Percentiles rank a stretch among this genome's conserved stretches.
Conservation (phyloP, 2,797 vertebrate species). For the Myotis findleyi region DNA sequence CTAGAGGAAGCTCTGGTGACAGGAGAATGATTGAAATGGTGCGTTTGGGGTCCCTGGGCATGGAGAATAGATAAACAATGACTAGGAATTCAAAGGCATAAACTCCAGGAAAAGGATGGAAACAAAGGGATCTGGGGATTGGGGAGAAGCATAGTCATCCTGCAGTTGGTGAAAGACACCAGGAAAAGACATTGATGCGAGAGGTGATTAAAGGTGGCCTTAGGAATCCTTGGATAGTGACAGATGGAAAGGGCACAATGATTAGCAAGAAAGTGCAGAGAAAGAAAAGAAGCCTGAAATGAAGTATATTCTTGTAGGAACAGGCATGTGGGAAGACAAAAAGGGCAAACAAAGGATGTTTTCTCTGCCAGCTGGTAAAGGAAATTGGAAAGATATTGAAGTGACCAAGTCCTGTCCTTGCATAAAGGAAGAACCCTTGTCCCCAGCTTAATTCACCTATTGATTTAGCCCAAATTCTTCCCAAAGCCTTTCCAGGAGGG, state of each 20-base stretch:
- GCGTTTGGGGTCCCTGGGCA: neutral
- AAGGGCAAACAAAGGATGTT: neutral
- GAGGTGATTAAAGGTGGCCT: neutral
- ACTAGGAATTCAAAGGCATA: conserved; percentile 51
- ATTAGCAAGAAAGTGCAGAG: neutral
- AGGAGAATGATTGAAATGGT: conserved; percentile 57
- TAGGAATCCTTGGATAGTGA: neutral
- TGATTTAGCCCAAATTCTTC: neutral
- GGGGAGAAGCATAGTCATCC: neutral
- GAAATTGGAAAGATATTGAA: neutral
- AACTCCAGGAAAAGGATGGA: neutral
- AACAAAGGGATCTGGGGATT: neutral
- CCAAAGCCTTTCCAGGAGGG: neutral
- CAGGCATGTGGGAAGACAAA: neutral
- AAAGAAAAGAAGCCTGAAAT: neutral
- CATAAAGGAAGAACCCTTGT: neutral
- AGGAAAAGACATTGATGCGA: conserved; percentile 30
- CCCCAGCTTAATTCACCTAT: neutral
- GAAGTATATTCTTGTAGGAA: neutral
- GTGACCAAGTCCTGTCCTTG: neutral
- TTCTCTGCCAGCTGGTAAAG: neutral
- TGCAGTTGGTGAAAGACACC: neutral
- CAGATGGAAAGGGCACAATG: neutral
- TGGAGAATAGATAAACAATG: conserved; percentile 47
- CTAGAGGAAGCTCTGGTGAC: conserved; percentile 65